phyloP scores from a whole-genome alignment of 2,113 vertebrate species.

The Tachycineta bicolor region DNA sequence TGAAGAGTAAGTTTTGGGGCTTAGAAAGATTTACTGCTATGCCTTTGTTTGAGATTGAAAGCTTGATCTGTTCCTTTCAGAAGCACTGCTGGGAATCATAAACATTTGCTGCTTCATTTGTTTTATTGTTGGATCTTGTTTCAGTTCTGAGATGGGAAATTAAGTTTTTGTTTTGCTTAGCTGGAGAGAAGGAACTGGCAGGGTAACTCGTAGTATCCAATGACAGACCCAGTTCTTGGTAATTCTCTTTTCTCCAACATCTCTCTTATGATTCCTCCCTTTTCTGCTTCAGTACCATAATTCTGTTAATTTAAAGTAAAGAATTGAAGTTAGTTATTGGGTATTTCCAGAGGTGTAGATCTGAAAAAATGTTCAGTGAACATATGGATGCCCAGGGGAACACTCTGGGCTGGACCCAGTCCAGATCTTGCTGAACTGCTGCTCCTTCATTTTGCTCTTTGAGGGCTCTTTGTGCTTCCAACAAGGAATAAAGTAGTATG shows the following conservation, averaged over 20 bases:
- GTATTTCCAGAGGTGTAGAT: neutral
- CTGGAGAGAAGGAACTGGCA: neutral
- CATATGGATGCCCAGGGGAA: neutral
- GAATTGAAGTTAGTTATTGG: constrained; percentile 5
- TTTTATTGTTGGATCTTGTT: neutral
- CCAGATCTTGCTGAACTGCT: neutral
- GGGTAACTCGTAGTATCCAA: neutral
- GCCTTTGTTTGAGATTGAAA: neutral
- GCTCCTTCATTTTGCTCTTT: neutral
- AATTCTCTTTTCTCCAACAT: neutral
- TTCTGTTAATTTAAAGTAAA: neutral
- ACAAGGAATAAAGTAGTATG: neutral
- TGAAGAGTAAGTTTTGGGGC: neutral
- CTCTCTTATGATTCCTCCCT: neutral
- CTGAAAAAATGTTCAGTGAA: neutral
- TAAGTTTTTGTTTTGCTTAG: neutral
- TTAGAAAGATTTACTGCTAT: neutral
- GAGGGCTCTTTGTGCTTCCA: neutral
- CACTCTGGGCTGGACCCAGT: neutral
- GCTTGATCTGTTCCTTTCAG: neutral
- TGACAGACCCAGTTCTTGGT: neutral
- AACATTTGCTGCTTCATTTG: neutral
- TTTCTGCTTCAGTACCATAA: neutral
- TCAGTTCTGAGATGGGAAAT: neutral
- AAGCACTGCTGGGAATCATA: accelerated